Base-by-base conservation (phyloP, 1,140 invertebrate genomes). In the Bombus impatiens region DNA sequence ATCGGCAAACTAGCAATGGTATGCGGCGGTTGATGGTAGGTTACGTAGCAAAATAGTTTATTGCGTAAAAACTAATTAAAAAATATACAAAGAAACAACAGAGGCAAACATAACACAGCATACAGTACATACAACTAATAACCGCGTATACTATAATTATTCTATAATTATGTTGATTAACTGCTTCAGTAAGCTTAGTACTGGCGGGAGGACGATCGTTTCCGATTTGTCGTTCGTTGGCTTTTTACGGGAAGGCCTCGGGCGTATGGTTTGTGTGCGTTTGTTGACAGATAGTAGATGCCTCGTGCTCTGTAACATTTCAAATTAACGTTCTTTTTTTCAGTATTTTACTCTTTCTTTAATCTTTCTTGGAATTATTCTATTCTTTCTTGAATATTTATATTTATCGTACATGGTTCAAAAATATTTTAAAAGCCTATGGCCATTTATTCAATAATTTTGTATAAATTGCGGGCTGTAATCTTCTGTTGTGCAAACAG, bases 231-330 rank as follows among this genome's bases (percentile, higher is more conserved):
- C 94, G 74, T 91, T 91, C 67, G 94, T 82, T 94, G 94, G 70
- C 93, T 95, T 95, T 96, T 97, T 90, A 95, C 96, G 67, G 97
- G 97, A 93, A 97, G 97, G n/a, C 97, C 97, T 94, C 97, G 96
- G 44, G 97, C 97, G 95, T 97, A 98, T 13, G 98, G 98, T 90
- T 97, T 97, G 92, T 97, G 96, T n/a, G 97, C 97, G 95, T 98
- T 98, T 89, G 98, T 98, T 87, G 97, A 97, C n/a, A 98, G 96
- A 94, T 98, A 98, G 91, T 97, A 98, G 76, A 97, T 96, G 72
- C 98, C 98, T 92, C 97, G 95, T 62, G 97, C 97, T 92, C 97
- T 98, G 94, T 76, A 86, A 76, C 78, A 79, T 44, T 67, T 75
- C 42, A 44, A 68, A 5, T 40, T 5, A 79, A 71, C 18, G 47